phyloP scores from a whole-genome alignment of 2,113 vertebrate genomes.

The Osmerus eperlanus region DNA sequence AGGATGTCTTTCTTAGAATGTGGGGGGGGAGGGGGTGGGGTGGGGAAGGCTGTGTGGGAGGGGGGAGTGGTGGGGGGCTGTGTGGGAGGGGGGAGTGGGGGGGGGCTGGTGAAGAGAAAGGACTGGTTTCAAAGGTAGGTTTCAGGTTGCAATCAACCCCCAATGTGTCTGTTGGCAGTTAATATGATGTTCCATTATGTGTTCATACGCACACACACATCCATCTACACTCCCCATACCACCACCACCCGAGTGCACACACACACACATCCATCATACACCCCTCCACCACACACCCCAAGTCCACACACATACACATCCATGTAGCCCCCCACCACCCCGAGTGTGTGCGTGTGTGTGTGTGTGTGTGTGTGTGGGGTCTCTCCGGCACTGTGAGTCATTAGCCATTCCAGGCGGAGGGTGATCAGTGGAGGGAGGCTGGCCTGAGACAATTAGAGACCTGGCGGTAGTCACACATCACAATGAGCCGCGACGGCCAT shows the following conservation, averaged over 20 bases:
- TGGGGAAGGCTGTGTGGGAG: no score
- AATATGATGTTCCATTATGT: constrained; percentile 60
- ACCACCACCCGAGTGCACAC: not conserved
- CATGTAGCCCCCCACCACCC: no score
- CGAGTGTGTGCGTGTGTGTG: no score
- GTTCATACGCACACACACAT: constrained; percentile 19
- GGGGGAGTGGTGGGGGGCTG: no score
- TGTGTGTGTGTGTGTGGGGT: constrained; percentile 7
- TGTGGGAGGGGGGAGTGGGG: not conserved
- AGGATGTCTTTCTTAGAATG: no score
- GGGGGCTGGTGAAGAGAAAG: not conserved
- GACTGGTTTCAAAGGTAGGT: constrained; percentile 44
- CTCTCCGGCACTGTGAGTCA: constrained; percentile 52
- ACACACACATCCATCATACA: not conserved
- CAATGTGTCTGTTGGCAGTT: constrained; percentile 33
- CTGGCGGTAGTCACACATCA: constrained; percentile 68
- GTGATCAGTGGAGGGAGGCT: constrained; percentile 68
- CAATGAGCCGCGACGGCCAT: constrained; percentile 69
- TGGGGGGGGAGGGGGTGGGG: no score
- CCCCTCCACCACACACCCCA: no score
- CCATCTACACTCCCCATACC: not conserved
- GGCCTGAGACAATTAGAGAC: constrained; percentile 73
- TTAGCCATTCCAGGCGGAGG: constrained; percentile 72
- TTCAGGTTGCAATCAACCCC: constrained; percentile 47
- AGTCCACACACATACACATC: no score